Conservation (phyloP, 2,797 vertebrate genomes). For the Arctocebus calabarensis region DNA sequence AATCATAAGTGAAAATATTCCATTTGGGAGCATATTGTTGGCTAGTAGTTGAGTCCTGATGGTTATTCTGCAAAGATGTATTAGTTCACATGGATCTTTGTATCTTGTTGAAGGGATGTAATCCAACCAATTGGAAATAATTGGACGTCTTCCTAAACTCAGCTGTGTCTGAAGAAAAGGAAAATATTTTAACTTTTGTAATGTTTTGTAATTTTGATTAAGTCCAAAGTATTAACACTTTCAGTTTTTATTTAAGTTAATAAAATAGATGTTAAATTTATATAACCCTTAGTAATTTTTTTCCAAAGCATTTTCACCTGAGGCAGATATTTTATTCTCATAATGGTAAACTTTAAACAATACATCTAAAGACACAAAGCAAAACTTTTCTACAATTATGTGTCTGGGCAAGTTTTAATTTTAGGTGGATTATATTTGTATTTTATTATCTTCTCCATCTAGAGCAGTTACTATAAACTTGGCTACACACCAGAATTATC, state of each 20-base stretch:
- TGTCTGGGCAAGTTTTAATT: neutral
- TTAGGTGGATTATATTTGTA: neutral
- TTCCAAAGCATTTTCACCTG: neutral
- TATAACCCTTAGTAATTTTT: constrained; percentile 15
- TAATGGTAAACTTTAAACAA: constrained; percentile 38
- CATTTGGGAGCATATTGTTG: constrained; percentile 81
- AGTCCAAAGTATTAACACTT: constrained; percentile 21
- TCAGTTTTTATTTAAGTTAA: constrained; percentile 53
- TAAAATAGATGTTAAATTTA: constrained; percentile 35
- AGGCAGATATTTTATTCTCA: constrained; percentile 43
- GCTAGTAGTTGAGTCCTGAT: constrained; percentile 78
- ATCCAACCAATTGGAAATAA: constrained; percentile 83
- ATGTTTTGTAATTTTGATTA: neutral
- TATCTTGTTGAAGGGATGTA: constrained; percentile 83
- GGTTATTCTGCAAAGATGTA: constrained; percentile 82
- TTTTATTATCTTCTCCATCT: constrained; percentile 27
- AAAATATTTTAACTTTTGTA: constrained; percentile 54
- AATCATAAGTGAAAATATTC: constrained; percentile 82
- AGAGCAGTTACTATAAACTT: neutral
- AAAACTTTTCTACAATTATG: constrained; percentile 34
- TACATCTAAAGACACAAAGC: neutral
- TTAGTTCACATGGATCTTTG: constrained; percentile 84
- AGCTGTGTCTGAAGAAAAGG: constrained; percentile 79
- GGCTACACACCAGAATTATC: neutral
- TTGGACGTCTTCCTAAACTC: constrained; percentile 79